Base-by-base conservation (phyloP, 2,797 vertebrate genomes). In the Poeciliopsis paucimaculata region DNA sequence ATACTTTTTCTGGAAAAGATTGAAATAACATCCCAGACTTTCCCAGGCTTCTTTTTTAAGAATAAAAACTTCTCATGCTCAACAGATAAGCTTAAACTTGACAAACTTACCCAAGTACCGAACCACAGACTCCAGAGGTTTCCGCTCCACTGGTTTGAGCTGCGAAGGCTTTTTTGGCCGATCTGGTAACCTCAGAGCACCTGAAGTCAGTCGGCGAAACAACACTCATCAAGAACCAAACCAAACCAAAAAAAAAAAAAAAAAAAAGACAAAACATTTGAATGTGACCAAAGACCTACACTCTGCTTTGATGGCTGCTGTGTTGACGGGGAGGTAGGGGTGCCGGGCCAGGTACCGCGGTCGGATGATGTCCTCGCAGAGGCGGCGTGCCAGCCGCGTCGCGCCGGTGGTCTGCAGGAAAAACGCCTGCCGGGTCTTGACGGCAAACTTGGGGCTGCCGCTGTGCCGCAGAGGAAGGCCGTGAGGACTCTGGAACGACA, bases 341-440 rank as follows among this genome's bases (percentile, higher is more conserved):
- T 99, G 98, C 73, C 98, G 91, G 68, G 97, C 98, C 13, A 98
- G 94, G 0, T 95, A 97, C 84, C 94, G 96, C 0, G 98, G 97
- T 79, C 96, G 96, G 89, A 99, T 93, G 84, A 99, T 96, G 93
- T 99, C 98, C 26, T 97, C 96, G 94, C 98, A 99, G 81, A 99
- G 83, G 66, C 97, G 96, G 26, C 98, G 96, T 7, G 98, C 97
- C 46, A 96, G 93, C 80, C 96, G 95, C 0, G 98, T 98, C 92
- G 98, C 89, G 76, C 95, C 95, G 71, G 96, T 98, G 72, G 98
- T 98, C 87, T 98, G 97, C 82, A 99, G 96, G 93, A 96, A 99
- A 90, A 99, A 99, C 39, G 98, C 98, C 95, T 99, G 98, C 41
- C 97, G 91, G 13, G 98, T 99, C 95, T 99, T 99, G 95, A 99